Base-by-base conservation (phyloP, 2,888 invertebrate genomes). In the Cephus nigrinus region DNA sequence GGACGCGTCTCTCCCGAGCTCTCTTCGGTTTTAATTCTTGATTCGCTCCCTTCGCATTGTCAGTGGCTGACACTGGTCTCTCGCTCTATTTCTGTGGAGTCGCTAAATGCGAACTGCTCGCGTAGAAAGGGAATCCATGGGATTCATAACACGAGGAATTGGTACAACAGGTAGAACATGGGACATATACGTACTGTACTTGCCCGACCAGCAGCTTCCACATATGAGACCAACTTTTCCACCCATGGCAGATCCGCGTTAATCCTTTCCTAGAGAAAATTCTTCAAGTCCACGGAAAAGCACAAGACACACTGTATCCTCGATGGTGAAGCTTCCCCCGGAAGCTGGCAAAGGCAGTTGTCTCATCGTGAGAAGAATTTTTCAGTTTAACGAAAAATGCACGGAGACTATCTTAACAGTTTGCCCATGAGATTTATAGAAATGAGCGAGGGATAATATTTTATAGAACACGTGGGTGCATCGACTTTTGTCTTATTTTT, bases 171-270 rank as follows among this genome's bases (percentile, higher is more conserved):
- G 12, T 71, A 71, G 33, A 71, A 71, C 12, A 31, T 31, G 2
- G 71, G 12, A 71, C 71, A 0, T 30, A 79, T 89, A 90, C 90
- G 81, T 88, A 90, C 90, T 87, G 86, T 88, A 90, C 81, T 91
- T 90, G 83, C 91, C 89, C 79, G 92, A 89, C 91, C 91, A 92
- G 86, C 92, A 92, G 86, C 90, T 91, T 79, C 90, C 89, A 83
- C 92, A 92, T 82, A 92, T 91, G 80, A 92, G 85, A 4, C 90
- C 92, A 71, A 92, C 92, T 82, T 92, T 92, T 76, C 91, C 91
- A 73, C 91, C 91, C 91, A 92, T 91, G 55, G 55, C 23, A 23
- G 55, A 23, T 55, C 55, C 55, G 2, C 9, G 9, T 55, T 55
- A 55, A 55, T 23, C 73, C 69, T 79, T 75, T 33, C n/a, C 69